Evolutionary conservation across 2,113 vertebrate genomes (phyloP).

Genomic region (Anolis sagrei): DNA sequence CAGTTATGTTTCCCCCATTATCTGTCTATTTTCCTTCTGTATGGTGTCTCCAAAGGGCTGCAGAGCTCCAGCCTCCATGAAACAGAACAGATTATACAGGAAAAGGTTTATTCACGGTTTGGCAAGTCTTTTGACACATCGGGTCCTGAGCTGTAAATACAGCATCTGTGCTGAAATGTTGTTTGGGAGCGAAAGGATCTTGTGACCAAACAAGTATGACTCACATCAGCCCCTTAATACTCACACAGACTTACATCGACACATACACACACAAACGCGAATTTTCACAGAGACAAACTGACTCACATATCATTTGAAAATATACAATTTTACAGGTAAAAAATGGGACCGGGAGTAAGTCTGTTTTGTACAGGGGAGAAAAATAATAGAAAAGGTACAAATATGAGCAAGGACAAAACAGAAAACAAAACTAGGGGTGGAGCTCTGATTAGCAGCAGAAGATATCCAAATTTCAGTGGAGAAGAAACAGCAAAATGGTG

Average conservation of each 20-base stretch:
- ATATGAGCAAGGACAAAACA: not conserved
- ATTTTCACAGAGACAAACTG: too few species aligned
- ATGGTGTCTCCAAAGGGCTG: too few species aligned
- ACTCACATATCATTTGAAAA: too few species aligned
- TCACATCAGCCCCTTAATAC: not conserved
- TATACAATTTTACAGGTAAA: too few species aligned
- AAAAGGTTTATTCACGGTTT: conserved; percentile 5
- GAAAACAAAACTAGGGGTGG: not conserved
- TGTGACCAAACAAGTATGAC: not conserved
- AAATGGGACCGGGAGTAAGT: too few species aligned
- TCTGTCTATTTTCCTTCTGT: too few species aligned
- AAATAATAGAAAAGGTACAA: not conserved
- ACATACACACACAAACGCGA: too few species aligned
- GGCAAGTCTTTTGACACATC: not conserved
- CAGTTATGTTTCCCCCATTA: too few species aligned
- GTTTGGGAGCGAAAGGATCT: not conserved
- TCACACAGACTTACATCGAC: not conserved
- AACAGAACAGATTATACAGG: not conserved
- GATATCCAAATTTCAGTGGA: not conserved
- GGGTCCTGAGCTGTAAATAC: not conserved
- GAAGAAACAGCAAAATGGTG: not conserved
- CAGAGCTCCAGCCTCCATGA: too few species aligned
- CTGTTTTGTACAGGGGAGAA: too few species aligned
- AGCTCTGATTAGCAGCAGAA: not conserved
- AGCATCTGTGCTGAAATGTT: not conserved